A percentile compares a stretch with the other conserved stretches of the same genome.
Evolutionary conservation across 2,888 invertebrate species (phyloP).

Genomic region (Tribolium freemani): DNA sequence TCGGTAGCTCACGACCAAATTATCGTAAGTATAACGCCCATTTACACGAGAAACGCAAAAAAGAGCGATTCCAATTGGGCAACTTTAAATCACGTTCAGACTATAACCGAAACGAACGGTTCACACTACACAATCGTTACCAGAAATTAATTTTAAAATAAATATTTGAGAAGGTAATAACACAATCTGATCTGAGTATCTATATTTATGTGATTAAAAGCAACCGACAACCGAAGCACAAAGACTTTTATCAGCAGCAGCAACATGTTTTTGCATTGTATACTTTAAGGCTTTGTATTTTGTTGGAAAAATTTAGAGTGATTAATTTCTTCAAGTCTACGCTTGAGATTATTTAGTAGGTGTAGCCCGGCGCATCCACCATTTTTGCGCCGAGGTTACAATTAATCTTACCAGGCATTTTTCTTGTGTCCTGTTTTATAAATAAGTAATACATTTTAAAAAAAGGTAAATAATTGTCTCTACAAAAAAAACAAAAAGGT

Average conservation of each 20-base stretch:
- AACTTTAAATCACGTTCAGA: too few relatives aligned
- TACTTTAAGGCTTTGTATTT: not conserved
- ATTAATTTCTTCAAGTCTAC: not conserved
- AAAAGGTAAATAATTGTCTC: too few relatives aligned
- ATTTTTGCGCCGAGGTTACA: not conserved
- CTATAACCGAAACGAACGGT: too few relatives aligned
- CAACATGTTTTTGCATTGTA: not conserved
- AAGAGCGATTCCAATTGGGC: not conserved
- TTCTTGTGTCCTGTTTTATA: not conserved
- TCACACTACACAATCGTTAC: too few relatives aligned
- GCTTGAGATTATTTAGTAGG: not conserved
- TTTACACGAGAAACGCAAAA: not conserved
- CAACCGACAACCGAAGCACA: too few relatives aligned
- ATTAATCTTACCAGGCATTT: not conserved
- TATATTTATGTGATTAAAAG: too few relatives aligned
- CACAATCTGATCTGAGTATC: too few relatives aligned
- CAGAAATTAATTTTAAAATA: too few relatives aligned
- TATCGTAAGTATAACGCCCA: not conserved
- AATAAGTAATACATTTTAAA: not conserved
- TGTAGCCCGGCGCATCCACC: conserved; percentile 7
- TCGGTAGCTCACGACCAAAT: not conserved
- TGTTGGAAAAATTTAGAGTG: not conserved
- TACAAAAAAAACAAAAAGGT: too few relatives aligned
- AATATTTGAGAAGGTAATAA: too few relatives aligned
- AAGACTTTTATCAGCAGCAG: not conserved